These are phyloP conservation scores for Lasiommata megera DNA, from an alignment of 2,888 invertebrate genomes.

Conservation along the genomic window DNA sequence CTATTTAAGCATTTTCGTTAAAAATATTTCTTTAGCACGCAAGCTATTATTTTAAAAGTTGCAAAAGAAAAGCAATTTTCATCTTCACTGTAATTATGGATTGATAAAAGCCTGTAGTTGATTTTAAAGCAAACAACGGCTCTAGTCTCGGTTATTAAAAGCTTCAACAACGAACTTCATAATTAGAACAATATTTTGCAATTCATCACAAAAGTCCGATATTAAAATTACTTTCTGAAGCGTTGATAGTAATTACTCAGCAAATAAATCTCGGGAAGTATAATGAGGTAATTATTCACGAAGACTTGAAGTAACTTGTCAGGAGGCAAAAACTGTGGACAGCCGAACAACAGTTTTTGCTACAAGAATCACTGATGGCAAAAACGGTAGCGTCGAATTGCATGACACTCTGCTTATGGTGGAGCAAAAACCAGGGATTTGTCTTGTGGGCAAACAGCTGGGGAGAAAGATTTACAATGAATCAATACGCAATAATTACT, in stretches of 20 bases:
- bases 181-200: constrained; percentile 14
- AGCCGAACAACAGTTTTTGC: constrained; percentile 69
- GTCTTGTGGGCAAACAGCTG: constrained; percentile 1
- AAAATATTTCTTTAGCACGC: no score
- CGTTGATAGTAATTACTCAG: constrained; percentile 36
- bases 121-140: constrained; percentile 4
- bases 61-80: neutral
- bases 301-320: constrained; percentile 40
- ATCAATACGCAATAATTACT: neutral
- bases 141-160: constrained; percentile 10
- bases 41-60: neutral
- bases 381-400: constrained; percentile 49
- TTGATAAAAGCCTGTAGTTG: constrained; percentile 1
- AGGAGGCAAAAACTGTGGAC: constrained; percentile 68
- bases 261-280: constrained; percentile 39
- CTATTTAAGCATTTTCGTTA: no score
- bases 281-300: constrained; percentile 35
- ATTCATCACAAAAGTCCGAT: constrained; percentile 14
- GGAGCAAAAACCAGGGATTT: constrained; percentile 33
- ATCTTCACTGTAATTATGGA: neutral
- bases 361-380: constrained; percentile 58
- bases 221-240: constrained; percentile 37
- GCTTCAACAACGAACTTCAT: constrained; percentile 8
- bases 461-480: neutral
- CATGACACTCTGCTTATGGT: constrained; percentile 39